phyloP scores from a whole-genome alignment of 2,113 vertebrate species.

The Loxodonta africana region DNA sequence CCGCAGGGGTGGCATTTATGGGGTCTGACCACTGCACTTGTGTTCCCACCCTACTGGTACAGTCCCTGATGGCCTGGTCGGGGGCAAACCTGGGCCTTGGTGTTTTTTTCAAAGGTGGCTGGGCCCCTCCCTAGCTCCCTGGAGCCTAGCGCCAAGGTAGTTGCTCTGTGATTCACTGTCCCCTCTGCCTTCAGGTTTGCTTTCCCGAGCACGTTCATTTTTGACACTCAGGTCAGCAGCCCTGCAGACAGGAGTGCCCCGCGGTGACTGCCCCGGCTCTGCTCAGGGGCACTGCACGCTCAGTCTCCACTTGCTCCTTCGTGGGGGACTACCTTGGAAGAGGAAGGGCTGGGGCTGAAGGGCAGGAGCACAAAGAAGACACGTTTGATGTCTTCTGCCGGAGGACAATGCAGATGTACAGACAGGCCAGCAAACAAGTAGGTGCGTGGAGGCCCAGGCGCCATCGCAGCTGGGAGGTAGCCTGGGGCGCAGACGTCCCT shows the following conservation, averaged over 20 bases:
- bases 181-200: too few species aligned
- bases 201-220: too few species aligned
- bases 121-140: too few species aligned
- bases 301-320: conserved; percentile 79
- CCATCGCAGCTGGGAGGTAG: neutral
- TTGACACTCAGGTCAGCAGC: neutral
- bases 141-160: too few species aligned
- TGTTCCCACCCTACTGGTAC: too few species aligned
- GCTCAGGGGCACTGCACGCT: conserved; percentile 45
- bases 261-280: neutral
- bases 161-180: too few species aligned
- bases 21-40: too few species aligned
- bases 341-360: conserved; percentile 89
- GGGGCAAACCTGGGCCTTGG: too few species aligned
- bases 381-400: conserved; percentile 91
- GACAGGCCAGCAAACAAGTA: conserved; percentile 89
- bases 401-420: conserved; percentile 92
- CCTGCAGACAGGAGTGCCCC: neutral
- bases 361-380: conserved; percentile 86
- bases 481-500: neutral
- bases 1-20: too few species aligned
- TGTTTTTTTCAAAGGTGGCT: too few species aligned
- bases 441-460: conserved; percentile 80
- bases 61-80: too few species aligned
- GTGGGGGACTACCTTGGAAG: conserved; percentile 89